A percentile compares a stretch with the other conserved stretches of the same genome.
Conservation (phyloP, 2,113 vertebrate genomes). For the Ageneiosus marmoratus region DNA sequence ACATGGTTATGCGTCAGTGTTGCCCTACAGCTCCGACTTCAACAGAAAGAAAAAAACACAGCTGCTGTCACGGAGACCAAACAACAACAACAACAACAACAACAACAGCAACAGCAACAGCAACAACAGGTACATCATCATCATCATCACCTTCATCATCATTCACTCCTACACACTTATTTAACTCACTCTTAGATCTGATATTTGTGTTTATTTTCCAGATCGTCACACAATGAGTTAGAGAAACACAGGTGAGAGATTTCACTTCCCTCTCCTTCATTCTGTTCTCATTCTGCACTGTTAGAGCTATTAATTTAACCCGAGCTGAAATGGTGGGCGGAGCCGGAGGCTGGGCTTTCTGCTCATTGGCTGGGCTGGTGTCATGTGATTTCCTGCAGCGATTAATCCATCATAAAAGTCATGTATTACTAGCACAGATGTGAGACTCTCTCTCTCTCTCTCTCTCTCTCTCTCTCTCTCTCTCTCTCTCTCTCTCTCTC, state of each 20-base stretch:
- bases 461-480: too few species aligned
- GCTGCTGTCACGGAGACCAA: conserved; percentile 87
- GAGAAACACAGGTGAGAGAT: conserved; percentile 95
- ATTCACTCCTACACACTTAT: neutral
- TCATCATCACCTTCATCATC: neutral
- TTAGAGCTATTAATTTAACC: neutral
- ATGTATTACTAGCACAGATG: too few species aligned
- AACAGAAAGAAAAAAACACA: conserved; percentile 93
- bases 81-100: conserved; percentile 85
- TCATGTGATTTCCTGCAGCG: too few species aligned
- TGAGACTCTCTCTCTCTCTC: too few species aligned
- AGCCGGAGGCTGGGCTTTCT: neutral
- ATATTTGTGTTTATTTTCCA: conserved; percentile 65
- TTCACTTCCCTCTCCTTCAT: neutral
- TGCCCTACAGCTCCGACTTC: conserved; percentile 92
- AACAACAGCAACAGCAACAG: conserved; percentile 87
- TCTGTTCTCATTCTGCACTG: neutral
- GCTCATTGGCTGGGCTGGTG: neutral
- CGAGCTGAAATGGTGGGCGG: neutral
- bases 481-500: too few species aligned
- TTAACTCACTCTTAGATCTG: neutral
- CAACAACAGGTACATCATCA: conserved; percentile 85
- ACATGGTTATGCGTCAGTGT: conserved; percentile 96
- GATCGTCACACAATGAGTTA: conserved; percentile 97
- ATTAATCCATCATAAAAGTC: too few species aligned